Base-by-base conservation (phyloP, 1,140 invertebrate species). In the Orchestia grillus region DNA sequence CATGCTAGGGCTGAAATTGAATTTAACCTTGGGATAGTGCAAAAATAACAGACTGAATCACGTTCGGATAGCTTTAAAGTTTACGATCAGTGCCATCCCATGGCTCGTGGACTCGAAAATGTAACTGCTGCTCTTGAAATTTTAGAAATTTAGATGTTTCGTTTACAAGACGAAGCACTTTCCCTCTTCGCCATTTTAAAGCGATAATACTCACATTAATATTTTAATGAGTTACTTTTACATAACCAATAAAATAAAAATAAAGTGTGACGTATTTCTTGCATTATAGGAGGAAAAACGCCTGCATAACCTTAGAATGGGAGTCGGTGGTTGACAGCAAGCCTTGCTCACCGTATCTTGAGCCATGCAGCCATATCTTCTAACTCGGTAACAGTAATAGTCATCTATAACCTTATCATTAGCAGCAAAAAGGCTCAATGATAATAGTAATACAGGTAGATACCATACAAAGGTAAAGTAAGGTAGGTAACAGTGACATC, bases 401-500 rank as follows among this genome's bases (percentile, higher is more conserved):
- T 77, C 62, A 77, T 77, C 62, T 23, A 77, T 36, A 77, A 28
- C 62, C 62, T 77, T 77, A 77, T 77, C 28, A 77, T 77, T 77
- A 77, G 62, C 62, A 77, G 62, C 62, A 77, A 77, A 77, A 77
- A 77, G 62, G 62, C 62, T 77, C 62, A 77, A 77, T 77, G 62
- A 77, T 36, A 77, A 77, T 77, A 77, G 62, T 77, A 77, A 77
- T 77, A 77, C 62, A 77, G 62, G 28, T 77, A 77, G 28, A 28
- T 77, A 77, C 62, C 62, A 77, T 77, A 77, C 28, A 77, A 77
- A 77, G 62, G 62, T 77, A 77, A 77, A 77, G 62, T 77, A 77
- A 90, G 88, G 88, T 90, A 90, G 88, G 88, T 41, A 90, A 90
- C 41, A 90, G 88, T 90, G 41, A 90, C 88, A 42, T 90, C 88